phyloP scores from a whole-genome alignment of 1,140 invertebrate species.

The Ceratosolen solmsi region DNA sequence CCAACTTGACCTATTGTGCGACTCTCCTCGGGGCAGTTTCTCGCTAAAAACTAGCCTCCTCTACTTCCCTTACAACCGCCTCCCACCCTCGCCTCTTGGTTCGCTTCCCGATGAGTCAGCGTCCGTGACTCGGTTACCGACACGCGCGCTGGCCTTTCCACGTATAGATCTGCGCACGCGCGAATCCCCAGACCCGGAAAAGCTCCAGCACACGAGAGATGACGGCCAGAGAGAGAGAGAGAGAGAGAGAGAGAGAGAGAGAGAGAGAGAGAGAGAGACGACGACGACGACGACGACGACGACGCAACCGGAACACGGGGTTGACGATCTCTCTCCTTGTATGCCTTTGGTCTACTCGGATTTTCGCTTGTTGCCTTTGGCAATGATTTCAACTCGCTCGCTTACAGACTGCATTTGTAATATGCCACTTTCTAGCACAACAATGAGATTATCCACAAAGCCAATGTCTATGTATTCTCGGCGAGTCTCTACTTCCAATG shows the following conservation, averaged over 20 bases:
- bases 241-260: too few species aligned
- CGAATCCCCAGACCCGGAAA: background rate
- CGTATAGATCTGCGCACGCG: slow-evolving; percentile 40
- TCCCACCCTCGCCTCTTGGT: background rate
- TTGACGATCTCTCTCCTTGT: background rate
- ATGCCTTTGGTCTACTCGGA: background rate
- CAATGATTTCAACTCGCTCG: background rate
- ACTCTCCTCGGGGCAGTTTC: background rate
- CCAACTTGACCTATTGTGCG: slow-evolving; percentile 47
- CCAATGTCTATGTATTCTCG: too few species aligned
- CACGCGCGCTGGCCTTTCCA: slow-evolving; percentile 14
- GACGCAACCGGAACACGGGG: background rate
- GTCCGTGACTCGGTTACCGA: background rate
- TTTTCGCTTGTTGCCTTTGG: background rate
- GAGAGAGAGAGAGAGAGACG: too few species aligned
- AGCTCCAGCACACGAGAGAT: too few species aligned
- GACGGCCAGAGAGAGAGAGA: too few species aligned
- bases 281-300: too few species aligned
- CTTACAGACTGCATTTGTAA: background rate
- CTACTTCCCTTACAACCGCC: too few species aligned
- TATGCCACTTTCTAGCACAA: too few species aligned
- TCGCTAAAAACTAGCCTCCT: slow-evolving; percentile 3
- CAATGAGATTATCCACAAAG: too few species aligned
- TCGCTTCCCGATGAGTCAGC: slow-evolving; percentile 31
- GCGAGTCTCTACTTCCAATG: too few species aligned